Evolutionary conservation across 92 coral and sea anemone species (phyloP).

Genomic region (Siderastrea radians): DNA sequence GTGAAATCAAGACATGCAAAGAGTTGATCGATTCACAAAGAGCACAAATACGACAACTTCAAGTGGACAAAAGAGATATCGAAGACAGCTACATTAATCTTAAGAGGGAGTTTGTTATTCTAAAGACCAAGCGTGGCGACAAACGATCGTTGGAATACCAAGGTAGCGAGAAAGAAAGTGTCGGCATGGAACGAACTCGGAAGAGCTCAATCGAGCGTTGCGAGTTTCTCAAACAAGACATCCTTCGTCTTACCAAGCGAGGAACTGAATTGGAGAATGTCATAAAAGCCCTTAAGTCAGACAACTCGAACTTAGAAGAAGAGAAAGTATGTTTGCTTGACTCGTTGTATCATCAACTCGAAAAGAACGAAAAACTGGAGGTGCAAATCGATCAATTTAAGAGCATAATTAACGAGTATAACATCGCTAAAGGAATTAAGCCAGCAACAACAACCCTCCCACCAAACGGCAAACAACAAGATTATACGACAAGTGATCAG

Average conservation of each 20-base stretch:
- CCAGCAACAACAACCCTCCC: conserved; percentile 18
- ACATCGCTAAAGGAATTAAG: conserved; percentile 15
- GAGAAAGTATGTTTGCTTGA: conserved; percentile 89
- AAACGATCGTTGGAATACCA: conserved; percentile 43
- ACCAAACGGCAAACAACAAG: background rate
- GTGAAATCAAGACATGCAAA: conserved; percentile 92
- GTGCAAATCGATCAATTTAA: conserved; percentile 80
- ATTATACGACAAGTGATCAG: background rate
- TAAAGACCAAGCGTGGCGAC: conserved; percentile 69
- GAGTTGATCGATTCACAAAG: conserved; percentile 92
- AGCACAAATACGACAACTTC: conserved; percentile 88
- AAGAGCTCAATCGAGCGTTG: conserved; percentile 61
- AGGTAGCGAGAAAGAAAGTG: conserved; percentile 34
- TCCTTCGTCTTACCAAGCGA: conserved; percentile 63
- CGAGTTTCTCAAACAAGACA: conserved; percentile 78
- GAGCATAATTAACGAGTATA: conserved; percentile 22
- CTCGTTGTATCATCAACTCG: conserved; percentile 92
- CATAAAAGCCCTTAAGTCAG: conserved; percentile 73
- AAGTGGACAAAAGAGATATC: conserved; percentile 90
- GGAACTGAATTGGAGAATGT: conserved; percentile 80
- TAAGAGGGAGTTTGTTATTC: conserved; percentile 84
- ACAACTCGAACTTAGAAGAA: conserved; percentile 81
- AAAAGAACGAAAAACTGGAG: conserved; percentile 92
- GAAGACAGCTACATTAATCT: conserved; percentile 86
- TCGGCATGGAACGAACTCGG: conserved; percentile 56